These are phyloP conservation scores for Lithophane ornitopus DNA, from an alignment of 2,888 invertebrate genomes.

Conservation along the genomic window DNA sequence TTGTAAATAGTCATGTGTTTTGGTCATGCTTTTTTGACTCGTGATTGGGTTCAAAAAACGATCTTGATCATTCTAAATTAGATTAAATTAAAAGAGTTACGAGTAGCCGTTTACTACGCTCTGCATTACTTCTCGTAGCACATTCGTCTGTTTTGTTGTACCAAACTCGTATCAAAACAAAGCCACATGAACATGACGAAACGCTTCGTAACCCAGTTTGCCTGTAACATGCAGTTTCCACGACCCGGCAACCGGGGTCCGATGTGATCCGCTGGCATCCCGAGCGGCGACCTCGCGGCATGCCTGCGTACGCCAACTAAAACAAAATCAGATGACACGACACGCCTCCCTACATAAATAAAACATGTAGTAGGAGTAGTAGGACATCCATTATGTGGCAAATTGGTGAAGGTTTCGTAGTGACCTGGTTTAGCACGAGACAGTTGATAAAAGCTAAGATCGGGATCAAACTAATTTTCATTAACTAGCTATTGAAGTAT, in stretches of 20 bases:
- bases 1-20: slow-evolving; percentile 44
- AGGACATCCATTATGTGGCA: slow-evolving; percentile 44
- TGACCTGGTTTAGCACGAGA: slow-evolving; percentile 31
- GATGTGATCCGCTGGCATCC: slow-evolving; percentile 65
- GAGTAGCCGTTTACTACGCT: neutral
- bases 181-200: slow-evolving; percentile 34
- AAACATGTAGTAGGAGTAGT: slow-evolving; percentile 35
- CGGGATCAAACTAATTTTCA: neutral
- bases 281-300: slow-evolving; percentile 69
- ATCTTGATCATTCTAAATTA: slow-evolving; percentile 10
- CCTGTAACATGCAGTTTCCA: slow-evolving; percentile 50
- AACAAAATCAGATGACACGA: slow-evolving; percentile 72
- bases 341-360: slow-evolving; percentile 66
- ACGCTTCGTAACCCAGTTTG: slow-evolving; percentile 55
- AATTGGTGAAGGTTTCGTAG: slow-evolving; percentile 31
- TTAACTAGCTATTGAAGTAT: neutral
- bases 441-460: slow-evolving; percentile 5
- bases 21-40: slow-evolving; percentile 17
- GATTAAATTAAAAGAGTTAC: neutral
- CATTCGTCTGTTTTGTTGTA: neutral
- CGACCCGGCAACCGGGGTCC: slow-evolving; percentile 62
- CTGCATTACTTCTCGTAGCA: neutral
- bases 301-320: slow-evolving; percentile 72
- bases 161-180: slow-evolving; percentile 23
- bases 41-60: neutral